Evolutionary conservation across 1,140 invertebrate species (phyloP).

Genomic region (Drosophila biarmipes): DNA sequence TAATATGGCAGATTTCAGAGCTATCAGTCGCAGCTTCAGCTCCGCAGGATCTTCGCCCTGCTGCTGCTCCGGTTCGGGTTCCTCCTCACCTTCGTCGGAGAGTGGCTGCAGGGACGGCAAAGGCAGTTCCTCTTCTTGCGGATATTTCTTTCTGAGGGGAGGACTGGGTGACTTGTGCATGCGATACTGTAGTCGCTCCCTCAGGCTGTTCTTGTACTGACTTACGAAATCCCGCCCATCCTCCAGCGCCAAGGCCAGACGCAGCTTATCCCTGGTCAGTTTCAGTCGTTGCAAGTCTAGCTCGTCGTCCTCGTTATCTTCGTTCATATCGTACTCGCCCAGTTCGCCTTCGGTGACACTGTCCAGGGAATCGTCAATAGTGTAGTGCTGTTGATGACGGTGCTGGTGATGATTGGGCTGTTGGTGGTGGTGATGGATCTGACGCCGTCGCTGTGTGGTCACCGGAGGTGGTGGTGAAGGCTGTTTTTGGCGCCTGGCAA

Average conservation of each 20-base stretch:
- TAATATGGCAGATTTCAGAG: slow-evolving; percentile 75
- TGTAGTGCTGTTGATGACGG: slow-evolving; percentile 16
- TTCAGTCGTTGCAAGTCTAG: slow-evolving; percentile 39
- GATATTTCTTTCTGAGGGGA: slow-evolving; percentile 6
- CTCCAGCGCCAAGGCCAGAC: slow-evolving; percentile 60
- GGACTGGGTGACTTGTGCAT: slow-evolving; percentile 51
- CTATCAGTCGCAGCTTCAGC: slow-evolving; percentile 71
- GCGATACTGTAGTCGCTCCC: slow-evolving; percentile 51
- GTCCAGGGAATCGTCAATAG: slow-evolving; percentile 51
- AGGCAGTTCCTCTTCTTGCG: slow-evolving; percentile 7
- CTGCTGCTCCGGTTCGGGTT: neutral
- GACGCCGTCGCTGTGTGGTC: neutral
- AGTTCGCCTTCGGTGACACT: slow-evolving; percentile 51
- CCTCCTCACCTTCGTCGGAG: slow-evolving; percentile 19
- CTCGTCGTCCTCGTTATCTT: slow-evolving; percentile 53
- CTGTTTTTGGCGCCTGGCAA: slow-evolving; percentile 13
- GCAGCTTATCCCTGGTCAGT: slow-evolving; percentile 64
- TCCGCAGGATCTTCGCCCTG: slow-evolving; percentile 52
- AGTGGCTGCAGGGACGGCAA: slow-evolving; percentile 2
- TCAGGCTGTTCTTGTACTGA: slow-evolving; percentile 57
- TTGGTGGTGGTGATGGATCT: slow-evolving; percentile 11
- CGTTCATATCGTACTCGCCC: slow-evolving; percentile 50
- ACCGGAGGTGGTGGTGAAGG: slow-evolving; percentile 4
- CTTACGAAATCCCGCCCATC: slow-evolving; percentile 31
- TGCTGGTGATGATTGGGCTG: slow-evolving; percentile 14